Percentiles rank a stretch among this genome's conserved stretches.
Conservation (phyloP, 2,797 vertebrate species). For the Dipus sagitta region DNA sequence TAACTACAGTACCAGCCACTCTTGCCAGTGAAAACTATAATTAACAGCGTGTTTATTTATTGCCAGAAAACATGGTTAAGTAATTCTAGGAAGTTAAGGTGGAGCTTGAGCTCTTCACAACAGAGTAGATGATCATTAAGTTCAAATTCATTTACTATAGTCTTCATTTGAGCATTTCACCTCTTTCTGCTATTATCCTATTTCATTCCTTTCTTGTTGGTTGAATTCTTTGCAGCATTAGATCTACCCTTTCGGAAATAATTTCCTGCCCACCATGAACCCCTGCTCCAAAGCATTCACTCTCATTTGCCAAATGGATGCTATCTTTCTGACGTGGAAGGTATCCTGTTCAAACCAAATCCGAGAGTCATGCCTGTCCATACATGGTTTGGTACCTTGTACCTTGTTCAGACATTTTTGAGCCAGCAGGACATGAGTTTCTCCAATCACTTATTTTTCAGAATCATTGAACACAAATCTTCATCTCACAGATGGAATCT, state of each 20-base stretch:
- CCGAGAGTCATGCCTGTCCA: neutral
- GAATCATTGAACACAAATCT: neutral
- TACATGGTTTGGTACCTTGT: neutral
- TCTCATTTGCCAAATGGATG: neutral
- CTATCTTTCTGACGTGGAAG: neutral
- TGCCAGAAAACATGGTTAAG: constrained; percentile 7
- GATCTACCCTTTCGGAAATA: neutral
- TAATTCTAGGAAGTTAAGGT: constrained; percentile 40
- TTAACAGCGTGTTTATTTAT: constrained; percentile 63
- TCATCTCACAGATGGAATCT: neutral
- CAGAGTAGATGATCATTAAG: constrained; percentile 42
- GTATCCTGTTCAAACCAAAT: neutral
- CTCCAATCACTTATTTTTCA: neutral
- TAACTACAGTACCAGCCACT: constrained; percentile 73
- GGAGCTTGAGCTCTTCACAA: constrained; percentile 60
- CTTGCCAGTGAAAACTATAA: constrained; percentile 76
- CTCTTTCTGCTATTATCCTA: neutral
- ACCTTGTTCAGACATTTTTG: neutral
- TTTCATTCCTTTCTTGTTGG: neutral
- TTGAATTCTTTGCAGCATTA: neutral
- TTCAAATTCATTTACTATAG: neutral
- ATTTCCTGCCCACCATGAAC: neutral
- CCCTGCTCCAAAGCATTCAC: no score
- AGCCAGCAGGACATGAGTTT: neutral
- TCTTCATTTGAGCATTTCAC: neutral